Base-by-base conservation (phyloP, 1,140 invertebrate genomes). In the Apolygus lucorum region DNA sequence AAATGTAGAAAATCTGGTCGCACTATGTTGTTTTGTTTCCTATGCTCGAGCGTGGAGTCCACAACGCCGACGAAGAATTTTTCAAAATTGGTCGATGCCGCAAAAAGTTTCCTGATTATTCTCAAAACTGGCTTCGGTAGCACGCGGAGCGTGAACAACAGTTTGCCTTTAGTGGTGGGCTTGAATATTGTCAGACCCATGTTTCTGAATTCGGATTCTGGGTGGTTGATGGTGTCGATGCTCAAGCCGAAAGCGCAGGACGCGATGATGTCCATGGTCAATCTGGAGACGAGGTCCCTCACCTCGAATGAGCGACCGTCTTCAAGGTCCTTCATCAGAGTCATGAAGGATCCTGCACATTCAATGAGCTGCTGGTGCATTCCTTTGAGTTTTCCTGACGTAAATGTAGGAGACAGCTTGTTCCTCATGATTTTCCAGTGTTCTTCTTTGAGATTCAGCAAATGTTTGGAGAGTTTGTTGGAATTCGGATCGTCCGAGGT, bases 241-340 rank as follows among this genome's bases (percentile, higher is more conserved):
- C 86, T 80, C 2, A 87, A 78, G 0, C 85, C 85, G 74, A 85
- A 85, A 14, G 81, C 82, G 72, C 81, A 84, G 0, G 79, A 80
- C 22, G 80, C 80, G 2, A 86, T 85, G 1, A 84, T 81, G 72
- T 85, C 84, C 17, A 83, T 84, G 1, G 81, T 82, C 67, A 81
- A 84, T 73, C 80, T 79, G 0, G 80, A 76, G 26, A 82, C 75
- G 0, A 82, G 70, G 22, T 78, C 76, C 72, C 78, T 80, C 0
- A 81, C 75, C 63, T 83, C 79, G 11, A 80, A 68, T 25, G 67
- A n/a, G 8, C 29, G 4, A n/a, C 42, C 28, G 24, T 67, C 62
- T 14, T 49, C 22, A 1, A 34, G 59, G 4, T 75, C 64, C 1
- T 78, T 70, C 24, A 70, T 22, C 22, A 49, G 64, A 0, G 63